Conservation (phyloP, 2,113 vertebrate genomes). For the cattle (Bos taurus) region ARS-UCD2.0 NC_037330.1:33629001-33629500, state of each 20-base stretch:
- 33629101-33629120: not conserved
- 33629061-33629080: not conserved
- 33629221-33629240: not conserved
- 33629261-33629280: not conserved
- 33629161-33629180: not conserved
- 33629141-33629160: fast-evolving
- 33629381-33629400: not conserved
- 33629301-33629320: not conserved
- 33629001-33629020: not conserved
- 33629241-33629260: not conserved
- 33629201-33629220: not conserved
- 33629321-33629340: not conserved
- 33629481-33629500: not conserved
- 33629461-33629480: not conserved
- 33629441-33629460: not conserved
- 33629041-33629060: not conserved
- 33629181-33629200: not conserved
- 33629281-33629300: not conserved
- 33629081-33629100: not conserved
- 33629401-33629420: not conserved
- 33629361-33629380: not conserved
- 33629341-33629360: not conserved
- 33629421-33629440: not conserved
- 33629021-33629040: not conserved
- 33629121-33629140: fast-evolving